These are phyloP conservation scores for Aproaerema taeniolella DNA, from an alignment of 2,888 invertebrate genomes.

Conservation along the genomic window DNA sequence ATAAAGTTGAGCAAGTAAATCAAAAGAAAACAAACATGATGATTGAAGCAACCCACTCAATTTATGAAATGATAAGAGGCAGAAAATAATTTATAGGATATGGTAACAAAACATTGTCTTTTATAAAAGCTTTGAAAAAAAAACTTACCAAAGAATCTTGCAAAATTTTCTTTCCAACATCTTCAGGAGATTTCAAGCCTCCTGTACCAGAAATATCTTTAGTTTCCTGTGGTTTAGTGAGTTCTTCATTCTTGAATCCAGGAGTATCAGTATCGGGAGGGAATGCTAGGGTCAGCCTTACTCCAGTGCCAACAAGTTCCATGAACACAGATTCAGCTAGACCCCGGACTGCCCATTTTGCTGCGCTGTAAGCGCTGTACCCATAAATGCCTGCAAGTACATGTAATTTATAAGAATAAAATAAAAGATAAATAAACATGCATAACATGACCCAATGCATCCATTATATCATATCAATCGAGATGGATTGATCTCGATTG, in stretches of 20 bases:
- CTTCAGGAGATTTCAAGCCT: constrained; percentile 86
- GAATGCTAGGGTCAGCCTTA: constrained; percentile 89
- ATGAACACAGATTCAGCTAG: constrained; percentile 96
- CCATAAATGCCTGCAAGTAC: constrained; percentile 88
- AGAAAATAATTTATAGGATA: too few relatives aligned
- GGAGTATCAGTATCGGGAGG: constrained; percentile 99
- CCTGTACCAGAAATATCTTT: constrained; percentile 89
- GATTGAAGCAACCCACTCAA: too few relatives aligned
- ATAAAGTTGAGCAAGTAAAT: too few relatives aligned
- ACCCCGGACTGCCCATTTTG: constrained; percentile 97
- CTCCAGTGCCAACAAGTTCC: constrained; percentile 91
- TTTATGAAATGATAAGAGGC: too few relatives aligned
- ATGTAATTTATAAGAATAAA: neutral
- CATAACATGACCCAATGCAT: too few relatives aligned
- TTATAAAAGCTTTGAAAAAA: too few relatives aligned
- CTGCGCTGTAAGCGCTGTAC: constrained; percentile 92
- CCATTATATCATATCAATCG: too few relatives aligned
- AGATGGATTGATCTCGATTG: too few relatives aligned
- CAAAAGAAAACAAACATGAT: too few relatives aligned
- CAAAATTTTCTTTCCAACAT: constrained; percentile 87
- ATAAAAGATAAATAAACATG: too few relatives aligned
- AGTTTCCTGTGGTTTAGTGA: constrained; percentile 92
- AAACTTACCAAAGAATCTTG: constrained; percentile 86
- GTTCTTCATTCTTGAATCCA: constrained; percentile 92
- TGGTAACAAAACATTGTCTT: too few relatives aligned